Evolutionary conservation across 2,888 invertebrate species (phyloP).

Genomic region (Drosophila recens): DNA sequence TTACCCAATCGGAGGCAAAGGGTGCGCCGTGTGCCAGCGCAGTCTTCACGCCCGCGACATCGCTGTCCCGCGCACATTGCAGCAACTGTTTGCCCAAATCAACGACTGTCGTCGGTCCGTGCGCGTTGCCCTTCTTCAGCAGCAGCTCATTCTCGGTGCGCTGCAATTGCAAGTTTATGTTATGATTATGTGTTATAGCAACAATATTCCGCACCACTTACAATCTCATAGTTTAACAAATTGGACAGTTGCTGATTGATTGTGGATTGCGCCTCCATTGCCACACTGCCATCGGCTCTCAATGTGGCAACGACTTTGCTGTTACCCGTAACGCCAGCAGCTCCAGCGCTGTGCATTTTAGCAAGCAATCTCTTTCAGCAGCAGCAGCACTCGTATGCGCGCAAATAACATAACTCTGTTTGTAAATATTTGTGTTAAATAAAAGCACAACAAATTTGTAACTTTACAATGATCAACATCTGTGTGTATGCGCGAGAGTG

Average conservation of each 20-base stretch:
- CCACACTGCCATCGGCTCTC: constrained; percentile 82
- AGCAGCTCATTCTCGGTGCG: constrained; percentile 78
- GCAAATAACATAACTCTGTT: constrained; percentile 50
- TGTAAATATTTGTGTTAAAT: constrained; percentile 30
- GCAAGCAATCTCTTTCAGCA: constrained; percentile 55
- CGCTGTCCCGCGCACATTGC: constrained; percentile 92
- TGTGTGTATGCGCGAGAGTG: constrained; percentile 51
- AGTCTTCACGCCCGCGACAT: constrained; percentile 90
- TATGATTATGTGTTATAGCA: background rate
- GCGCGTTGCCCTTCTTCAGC: constrained; percentile 56
- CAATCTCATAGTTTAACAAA: constrained; percentile 81
- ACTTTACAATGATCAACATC: constrained; percentile 60
- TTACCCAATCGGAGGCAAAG: constrained; percentile 96
- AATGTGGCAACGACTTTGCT: constrained; percentile 83
- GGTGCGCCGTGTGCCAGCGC: constrained; percentile 95
- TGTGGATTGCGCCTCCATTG: constrained; percentile 65
- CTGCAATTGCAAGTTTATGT: constrained; percentile 44
- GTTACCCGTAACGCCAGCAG: constrained; percentile 49
- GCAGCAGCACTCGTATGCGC: constrained; percentile 34
- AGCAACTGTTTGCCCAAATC: constrained; percentile 94
- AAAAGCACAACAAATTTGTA: constrained; percentile 54
- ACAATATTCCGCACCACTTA: constrained; percentile 52
- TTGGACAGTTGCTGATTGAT: constrained; percentile 69
- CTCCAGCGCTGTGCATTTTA: constrained; percentile 70
- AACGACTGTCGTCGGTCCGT: constrained; percentile 84